A percentile compares a stretch with the other conserved stretches of the same genome.
Conservation (phyloP, 2,888 invertebrate genomes). For the Morinoia aosen region DNA sequence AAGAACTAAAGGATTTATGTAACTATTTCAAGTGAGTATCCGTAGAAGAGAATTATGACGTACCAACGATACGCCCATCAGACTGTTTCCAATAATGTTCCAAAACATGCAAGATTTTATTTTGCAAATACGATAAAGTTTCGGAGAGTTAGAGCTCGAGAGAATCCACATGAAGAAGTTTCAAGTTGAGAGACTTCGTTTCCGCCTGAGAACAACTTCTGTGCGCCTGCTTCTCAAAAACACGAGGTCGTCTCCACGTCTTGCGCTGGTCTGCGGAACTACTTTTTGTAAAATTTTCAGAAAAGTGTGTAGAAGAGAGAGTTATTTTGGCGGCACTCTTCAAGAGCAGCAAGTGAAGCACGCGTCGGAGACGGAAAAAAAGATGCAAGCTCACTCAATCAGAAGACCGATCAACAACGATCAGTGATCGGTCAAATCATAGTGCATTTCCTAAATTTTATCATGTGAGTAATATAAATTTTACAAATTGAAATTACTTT, state of each 20-base stretch:
- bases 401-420: no score
- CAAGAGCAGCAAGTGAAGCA: background rate
- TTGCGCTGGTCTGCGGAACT: background rate
- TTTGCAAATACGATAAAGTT: background rate
- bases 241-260: background rate
- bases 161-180: background rate
- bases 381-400: background rate
- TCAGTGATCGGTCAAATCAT: no score
- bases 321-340: background rate
- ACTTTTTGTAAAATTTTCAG: background rate
- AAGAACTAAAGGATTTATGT: background rate
- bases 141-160: background rate
- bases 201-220: background rate
- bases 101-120: background rate
- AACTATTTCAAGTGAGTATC: background rate
- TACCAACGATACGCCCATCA: background rate
- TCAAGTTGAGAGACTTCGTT: background rate
- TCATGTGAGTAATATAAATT: no score
- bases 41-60: background rate
- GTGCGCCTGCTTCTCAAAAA: background rate
- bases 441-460: no score
- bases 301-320: no score
- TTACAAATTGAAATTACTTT: no score
- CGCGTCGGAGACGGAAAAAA: background rate
- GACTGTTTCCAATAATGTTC: background rate